These are phyloP conservation scores for Aproaerema taeniolella DNA, from an alignment of 2,888 invertebrate genomes.

Conservation along the genomic window DNA sequence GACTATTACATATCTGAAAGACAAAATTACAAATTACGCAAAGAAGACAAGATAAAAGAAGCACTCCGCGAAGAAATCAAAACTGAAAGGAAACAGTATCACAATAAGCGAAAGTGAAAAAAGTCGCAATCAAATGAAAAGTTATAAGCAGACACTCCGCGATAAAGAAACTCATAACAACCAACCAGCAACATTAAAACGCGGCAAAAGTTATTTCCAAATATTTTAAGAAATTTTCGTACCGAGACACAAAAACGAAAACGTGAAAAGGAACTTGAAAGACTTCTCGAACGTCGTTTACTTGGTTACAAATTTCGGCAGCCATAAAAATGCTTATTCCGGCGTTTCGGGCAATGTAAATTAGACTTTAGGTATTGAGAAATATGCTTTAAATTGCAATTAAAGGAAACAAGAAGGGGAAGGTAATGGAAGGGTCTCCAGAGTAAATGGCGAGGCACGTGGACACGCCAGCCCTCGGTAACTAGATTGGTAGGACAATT, in stretches of 20 bases:
- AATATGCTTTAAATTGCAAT: slow-evolving; percentile 47
- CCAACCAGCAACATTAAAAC: slow-evolving; percentile 7
- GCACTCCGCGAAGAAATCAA: too few species aligned
- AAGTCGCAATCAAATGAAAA: slow-evolving; percentile 22
- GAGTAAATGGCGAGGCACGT: slow-evolving; percentile 45
- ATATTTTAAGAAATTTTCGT: too few species aligned
- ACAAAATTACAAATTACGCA: too few species aligned
- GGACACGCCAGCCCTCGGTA: slow-evolving; percentile 40
- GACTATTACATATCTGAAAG: too few species aligned
- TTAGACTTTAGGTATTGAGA: slow-evolving; percentile 44
- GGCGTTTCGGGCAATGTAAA: slow-evolving; percentile 34
- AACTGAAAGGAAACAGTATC: not conserved
- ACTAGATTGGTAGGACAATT: slow-evolving; percentile 58
- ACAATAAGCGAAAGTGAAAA: slow-evolving; percentile 4
- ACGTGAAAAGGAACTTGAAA: not conserved
- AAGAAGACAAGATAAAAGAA: too few species aligned
- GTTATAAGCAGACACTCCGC: slow-evolving; percentile 22
- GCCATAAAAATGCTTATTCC: slow-evolving; percentile 17
- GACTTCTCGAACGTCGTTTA: not conserved
- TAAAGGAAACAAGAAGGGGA: slow-evolving; percentile 39
- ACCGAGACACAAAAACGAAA: not conserved
- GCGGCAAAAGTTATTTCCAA: not conserved
- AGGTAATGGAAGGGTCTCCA: slow-evolving; percentile 40
- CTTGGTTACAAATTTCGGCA: slow-evolving; percentile 5
- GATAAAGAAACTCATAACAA: slow-evolving; percentile 22